phyloP scores from a whole-genome alignment of 2,888 invertebrate genomes.

The Lasioglossum malachurum region DNA sequence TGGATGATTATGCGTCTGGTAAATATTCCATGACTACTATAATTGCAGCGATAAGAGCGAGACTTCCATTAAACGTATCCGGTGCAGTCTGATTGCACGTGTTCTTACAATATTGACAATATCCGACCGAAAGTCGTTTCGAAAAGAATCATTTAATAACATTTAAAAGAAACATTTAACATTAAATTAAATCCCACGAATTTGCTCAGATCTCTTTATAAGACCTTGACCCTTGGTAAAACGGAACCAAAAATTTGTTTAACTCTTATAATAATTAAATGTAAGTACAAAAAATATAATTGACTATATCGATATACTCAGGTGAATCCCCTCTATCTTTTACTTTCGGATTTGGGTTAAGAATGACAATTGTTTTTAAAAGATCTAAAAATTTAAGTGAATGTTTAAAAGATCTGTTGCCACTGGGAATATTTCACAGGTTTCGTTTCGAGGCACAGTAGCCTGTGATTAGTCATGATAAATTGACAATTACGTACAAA shows the following conservation, averaged over 20 bases:
- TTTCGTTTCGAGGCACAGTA: not conserved
- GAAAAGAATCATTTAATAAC: not conserved
- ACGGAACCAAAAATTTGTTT: no score
- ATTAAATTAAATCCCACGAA: no score
- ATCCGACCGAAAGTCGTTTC: not conserved
- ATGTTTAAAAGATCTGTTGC: not conserved
- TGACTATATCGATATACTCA: no score
- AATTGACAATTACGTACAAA: not conserved
- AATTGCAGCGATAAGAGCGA: not conserved
- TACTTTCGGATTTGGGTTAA: no score
- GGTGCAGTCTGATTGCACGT: not conserved
- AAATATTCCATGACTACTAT: conserved; percentile 28
- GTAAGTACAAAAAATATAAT: no score
- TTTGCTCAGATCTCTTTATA: no score
- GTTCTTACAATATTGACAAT: not conserved
- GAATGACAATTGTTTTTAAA: not conserved
- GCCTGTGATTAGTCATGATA: not conserved
- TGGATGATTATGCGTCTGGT: conserved; percentile 86
- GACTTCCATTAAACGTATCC: not conserved
- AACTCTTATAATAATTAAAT: no score
- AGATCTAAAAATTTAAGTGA: not conserved
- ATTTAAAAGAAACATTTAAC: no score
- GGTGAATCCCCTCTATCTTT: no score
- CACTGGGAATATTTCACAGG: not conserved
- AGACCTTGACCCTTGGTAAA: no score